Base-by-base conservation (phyloP, 2,797 vertebrate genomes). In the Oryzias dopingdopingensis region DNA sequence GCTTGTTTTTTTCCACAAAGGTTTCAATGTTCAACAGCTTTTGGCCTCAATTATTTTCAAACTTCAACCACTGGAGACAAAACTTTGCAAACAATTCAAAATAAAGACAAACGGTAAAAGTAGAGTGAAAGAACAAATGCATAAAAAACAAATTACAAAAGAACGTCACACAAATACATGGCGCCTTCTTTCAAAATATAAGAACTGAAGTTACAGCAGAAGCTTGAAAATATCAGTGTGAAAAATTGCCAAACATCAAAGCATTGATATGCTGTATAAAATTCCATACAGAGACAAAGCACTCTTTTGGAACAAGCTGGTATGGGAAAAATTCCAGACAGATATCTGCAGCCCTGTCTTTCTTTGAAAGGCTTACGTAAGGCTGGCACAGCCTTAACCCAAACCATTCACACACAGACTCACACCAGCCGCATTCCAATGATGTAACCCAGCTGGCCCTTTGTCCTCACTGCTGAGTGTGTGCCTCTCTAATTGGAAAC, bases 381-480 rank as follows among this genome's bases (percentile, higher is more conserved):
- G 70, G 61, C 66, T 74, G 67, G 74, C 68, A 79, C 76, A 64
- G 62, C 68, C 64, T 56, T 76, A 67, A 77, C 69, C 68, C 60
- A 52, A 60, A 42, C 60, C 49, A 22, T 44, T 65, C 58, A 61
- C 42, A 51, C 60, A 56, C 29, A 73, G 70, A 81, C 62, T 62
- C 77, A 74, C 75, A 88, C 77, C 73, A 80, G 56, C 67, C 70
- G 84, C 85, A 87, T 88, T 90, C 85, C 88, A 83, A 83, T 90
- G 90, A 91, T 86, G 87, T 88, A 90, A 91, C 84, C 77, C 76
- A 82, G 83, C 77, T 84, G 83, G 79, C 70, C 72, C 69, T 90
- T 89, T 86, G 87, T 87, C 77, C 78, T 78, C 74, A 52, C 62
- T 29, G 69, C 52, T 12, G 13, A 68, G 50, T 41, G 37, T 56